Conservation (phyloP, 2,113 vertebrate species). For the Pelmatolapia mariae region DNA sequence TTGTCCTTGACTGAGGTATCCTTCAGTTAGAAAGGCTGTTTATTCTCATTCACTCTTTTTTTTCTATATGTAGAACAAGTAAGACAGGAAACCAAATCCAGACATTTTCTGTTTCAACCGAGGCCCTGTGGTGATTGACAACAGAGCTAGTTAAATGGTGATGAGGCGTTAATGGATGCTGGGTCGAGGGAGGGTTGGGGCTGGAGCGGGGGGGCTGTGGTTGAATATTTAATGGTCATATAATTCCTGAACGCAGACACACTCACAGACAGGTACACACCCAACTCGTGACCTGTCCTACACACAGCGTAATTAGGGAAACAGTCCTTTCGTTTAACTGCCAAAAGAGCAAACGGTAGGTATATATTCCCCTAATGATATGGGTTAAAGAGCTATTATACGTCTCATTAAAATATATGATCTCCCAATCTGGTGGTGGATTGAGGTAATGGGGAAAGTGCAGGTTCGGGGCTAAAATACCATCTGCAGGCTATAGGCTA, state of each 20-base stretch:
- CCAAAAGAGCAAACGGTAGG: slow-evolving; percentile 72
- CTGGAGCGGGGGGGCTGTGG: not conserved
- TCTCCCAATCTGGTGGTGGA: slow-evolving; percentile 69
- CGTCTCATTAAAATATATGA: slow-evolving; percentile 82
- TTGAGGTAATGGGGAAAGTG: slow-evolving; percentile 66
- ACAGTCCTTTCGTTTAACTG: slow-evolving; percentile 71
- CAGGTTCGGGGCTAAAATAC: slow-evolving; percentile 42
- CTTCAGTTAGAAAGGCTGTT: not conserved
- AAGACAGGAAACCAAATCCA: slow-evolving; percentile 47
- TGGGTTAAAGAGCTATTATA: slow-evolving; percentile 79
- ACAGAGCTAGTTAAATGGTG: slow-evolving; percentile 75
- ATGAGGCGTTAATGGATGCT: slow-evolving; percentile 75
- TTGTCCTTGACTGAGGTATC: slow-evolving; percentile 6
- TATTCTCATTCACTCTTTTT: not conserved
- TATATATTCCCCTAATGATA: slow-evolving; percentile 76
- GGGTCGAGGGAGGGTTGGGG: slow-evolving; percentile 35
- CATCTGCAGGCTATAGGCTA: slow-evolving; percentile 36
- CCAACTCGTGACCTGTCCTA: slow-evolving; percentile 71
- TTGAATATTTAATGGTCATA: slow-evolving; percentile 79
- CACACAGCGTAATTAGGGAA: slow-evolving; percentile 74
- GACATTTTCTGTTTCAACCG: slow-evolving; percentile 46
- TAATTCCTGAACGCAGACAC: slow-evolving; percentile 74
- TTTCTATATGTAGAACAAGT: slow-evolving; percentile 5
- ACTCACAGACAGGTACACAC: slow-evolving; percentile 71
- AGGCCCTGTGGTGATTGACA: slow-evolving; percentile 73